Base-by-base conservation (phyloP, 2,888 invertebrate genomes). In the Pinctada fucata region DNA sequence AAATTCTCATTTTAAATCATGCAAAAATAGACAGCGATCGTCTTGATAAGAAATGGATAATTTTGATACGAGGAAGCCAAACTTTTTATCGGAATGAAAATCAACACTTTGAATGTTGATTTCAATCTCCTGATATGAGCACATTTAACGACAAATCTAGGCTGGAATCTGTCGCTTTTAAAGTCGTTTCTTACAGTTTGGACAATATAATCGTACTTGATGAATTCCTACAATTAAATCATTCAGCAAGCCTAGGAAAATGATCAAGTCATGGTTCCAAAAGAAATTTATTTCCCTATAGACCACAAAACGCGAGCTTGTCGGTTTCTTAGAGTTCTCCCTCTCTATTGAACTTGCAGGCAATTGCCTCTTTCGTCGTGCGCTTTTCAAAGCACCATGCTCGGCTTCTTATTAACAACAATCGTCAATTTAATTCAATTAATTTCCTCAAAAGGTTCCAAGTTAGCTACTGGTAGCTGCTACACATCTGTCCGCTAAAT, bases 371-470 rank as follows among this genome's bases (percentile, higher is more conserved):
- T 66, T 66, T 74, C 16, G 64, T 50, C 50, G 50, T 66, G 48
- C 74, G 13, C 74, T 47, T 45, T 51, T 74, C 63, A 50, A 74
- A 66, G 4, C 71, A 71, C 51, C 63, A 70, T 65, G 63, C 67
- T 50, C 49, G 58, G 75, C 63, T 69, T 69, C 67, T 72, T 77
- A 80, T 70, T 79, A 73, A 63, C 76, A 70, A 77, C 77, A 74
- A 71, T 75, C 73, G 74, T 66, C 68, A 31, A 70, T 77, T 73
- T 80, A 80, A 80, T 80, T 80, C 80, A 80, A 80, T 80, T 80
- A 80, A 80, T 80, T 74, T 70, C 73, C 70, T 80, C 76, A 77
- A 77, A 74, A 67, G 69, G 66, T 72, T 70, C 80, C 52, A 10
- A 71, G 52, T 51, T 69, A 64, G 71, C 69, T 77, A 63, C 65